Evolutionary conservation across 2,797 vertebrate genomes (phyloP), one percentile per base, ranked within the genome.

Genomic region (Pangasius mekongensis): DNA sequence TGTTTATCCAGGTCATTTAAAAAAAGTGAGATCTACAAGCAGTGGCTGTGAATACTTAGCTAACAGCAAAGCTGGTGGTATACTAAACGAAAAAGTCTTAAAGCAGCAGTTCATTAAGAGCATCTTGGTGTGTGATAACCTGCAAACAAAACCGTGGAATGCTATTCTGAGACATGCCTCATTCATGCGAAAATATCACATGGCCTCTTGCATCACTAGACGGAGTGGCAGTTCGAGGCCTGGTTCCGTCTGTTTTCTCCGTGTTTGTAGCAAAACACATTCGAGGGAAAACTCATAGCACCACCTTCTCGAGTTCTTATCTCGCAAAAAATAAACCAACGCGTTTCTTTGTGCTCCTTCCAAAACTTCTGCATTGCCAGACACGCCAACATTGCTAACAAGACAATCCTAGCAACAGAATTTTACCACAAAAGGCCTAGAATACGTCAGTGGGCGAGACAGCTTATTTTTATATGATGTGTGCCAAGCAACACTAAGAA

Each of bases 21-120:
- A 58, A n/a, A n/a, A n/a, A 1, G 0, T 18, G 18, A 58, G 8
- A 80, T 18, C n/a, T 33, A 81, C 1, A 36, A 36, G 33, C 54
- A 64, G 13, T n/a, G 11, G 36, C 36, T 18, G 60, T n/a, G 43
- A 64, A 33, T 52, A 22, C 43, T 22, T 33, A 6, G 62, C 10
- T 67, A 52, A 67, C 8, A 13, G 9, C 1, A 84, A 69, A 84
- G 64, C 62, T 84, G 64, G 83, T 67, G 64, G 83, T 49, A 69
- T 84, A 66, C n/a, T 49, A 5, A 67, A 83, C 1, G 7, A 49
- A 47, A 83, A 83, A 27, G 30, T 58, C 30, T 56, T 33, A 11
- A 36, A 30, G 13, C 16, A 78, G 18, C 49, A 30, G 1, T 18
- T 30, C 49, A 54, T 78, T 80, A 58, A 36, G 9, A 58, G 30